Conservation (phyloP, 2,888 invertebrate species). For the Seira ritae region DNA sequence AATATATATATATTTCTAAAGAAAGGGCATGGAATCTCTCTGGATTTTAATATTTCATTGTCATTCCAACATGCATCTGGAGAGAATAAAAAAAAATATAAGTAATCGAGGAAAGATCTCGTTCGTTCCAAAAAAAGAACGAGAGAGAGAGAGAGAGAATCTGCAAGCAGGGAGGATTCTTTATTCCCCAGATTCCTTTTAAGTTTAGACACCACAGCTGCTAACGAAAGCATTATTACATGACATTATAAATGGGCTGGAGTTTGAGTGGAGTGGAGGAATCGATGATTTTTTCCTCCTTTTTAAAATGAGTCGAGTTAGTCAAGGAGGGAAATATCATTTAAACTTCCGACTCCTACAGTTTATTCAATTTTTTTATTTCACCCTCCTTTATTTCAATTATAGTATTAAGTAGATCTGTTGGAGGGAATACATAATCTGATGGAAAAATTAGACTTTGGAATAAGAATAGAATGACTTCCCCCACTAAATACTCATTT, state of each 20-base stretch:
- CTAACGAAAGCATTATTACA: too few species aligned
- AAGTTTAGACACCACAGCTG: constrained; percentile 38
- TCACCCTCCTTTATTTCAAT: background rate
- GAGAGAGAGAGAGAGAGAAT: too few species aligned
- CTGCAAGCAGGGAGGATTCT: constrained; percentile 14
- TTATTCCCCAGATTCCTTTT: constrained; percentile 41
- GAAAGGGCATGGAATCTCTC: constrained; percentile 34
- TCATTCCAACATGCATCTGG: constrained; percentile 50
- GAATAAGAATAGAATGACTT: too few species aligned
- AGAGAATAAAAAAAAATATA: constrained; percentile 31
- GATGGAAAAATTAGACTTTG: too few species aligned
- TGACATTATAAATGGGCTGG: too few species aligned
- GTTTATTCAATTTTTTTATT: background rate
- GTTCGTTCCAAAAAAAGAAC: too few species aligned
- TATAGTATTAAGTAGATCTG: too few species aligned
- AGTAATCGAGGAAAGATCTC: constrained; percentile 39
- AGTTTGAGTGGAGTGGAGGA: too few species aligned
- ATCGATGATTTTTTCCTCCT: background rate
- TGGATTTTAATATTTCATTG: constrained; percentile 63
- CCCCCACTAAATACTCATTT: too few species aligned
- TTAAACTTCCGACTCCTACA: constrained; percentile 4
- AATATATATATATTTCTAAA: background rate
- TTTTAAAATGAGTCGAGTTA: background rate
- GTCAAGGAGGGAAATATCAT: too few species aligned
- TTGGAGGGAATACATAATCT: too few species aligned